A percentile compares a stretch with the other conserved stretches of the same genome.
These are phyloP conservation scores for Pogoniulus pusillus DNA, from an alignment of 2,797 vertebrate species.

Conservation along the genomic window DNA sequence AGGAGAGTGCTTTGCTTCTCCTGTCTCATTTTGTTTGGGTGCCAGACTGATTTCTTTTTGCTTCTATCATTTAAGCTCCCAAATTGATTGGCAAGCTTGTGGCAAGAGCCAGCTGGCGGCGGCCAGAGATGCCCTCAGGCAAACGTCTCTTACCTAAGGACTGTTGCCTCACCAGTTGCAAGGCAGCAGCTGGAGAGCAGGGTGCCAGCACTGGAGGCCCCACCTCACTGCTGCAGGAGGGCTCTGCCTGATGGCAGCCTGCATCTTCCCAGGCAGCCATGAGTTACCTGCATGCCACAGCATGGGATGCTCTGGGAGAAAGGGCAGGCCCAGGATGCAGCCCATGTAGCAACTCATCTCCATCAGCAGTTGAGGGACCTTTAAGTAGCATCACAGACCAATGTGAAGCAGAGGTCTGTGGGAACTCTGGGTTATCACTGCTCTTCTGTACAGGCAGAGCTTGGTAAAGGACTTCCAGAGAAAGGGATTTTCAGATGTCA, in stretches of 20 bases:
- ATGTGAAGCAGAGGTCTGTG: neutral
- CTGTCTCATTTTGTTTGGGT: constrained; percentile 13
- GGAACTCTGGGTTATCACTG: neutral
- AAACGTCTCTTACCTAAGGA: neutral
- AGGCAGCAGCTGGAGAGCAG: neutral
- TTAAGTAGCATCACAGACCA: constrained; percentile 1
- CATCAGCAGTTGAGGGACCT: neutral
- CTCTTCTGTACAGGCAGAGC: neutral
- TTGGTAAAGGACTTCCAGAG: neutral
- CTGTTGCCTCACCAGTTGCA: neutral
- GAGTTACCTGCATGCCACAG: neutral
- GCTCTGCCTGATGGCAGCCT: neutral
- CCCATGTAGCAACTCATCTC: neutral
- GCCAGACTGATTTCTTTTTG: constrained; percentile 1
- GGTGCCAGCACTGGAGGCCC: neutral
- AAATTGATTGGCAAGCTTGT: neutral
- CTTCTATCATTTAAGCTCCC: neutral
- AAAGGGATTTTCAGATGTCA: constrained; percentile 1
- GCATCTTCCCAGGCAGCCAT: neutral
- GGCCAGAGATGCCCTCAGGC: neutral
- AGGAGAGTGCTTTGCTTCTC: neutral
- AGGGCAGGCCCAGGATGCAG: neutral
- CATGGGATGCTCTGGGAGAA: neutral
- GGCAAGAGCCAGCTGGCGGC: constrained; percentile 11
- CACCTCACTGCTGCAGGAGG: neutral